phyloP scores from a whole-genome alignment of 2,888 invertebrate genomes.

The Macrophya annulata region DNA sequence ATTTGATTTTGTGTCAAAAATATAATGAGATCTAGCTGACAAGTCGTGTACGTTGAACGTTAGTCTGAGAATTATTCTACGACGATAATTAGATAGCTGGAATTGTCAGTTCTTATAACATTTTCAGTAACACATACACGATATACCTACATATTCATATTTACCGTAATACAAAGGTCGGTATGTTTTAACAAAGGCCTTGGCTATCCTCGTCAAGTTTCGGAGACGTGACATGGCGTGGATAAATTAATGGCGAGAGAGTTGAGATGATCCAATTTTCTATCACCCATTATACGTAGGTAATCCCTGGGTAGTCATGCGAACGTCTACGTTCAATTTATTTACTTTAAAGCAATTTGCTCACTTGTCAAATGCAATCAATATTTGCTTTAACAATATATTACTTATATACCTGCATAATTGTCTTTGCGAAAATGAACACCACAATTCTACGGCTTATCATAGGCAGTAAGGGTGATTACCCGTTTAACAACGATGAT shows the following conservation, averaged over 20 bases:
- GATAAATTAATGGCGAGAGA: conserved; percentile 44
- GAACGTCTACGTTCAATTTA: neutral
- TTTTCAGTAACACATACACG: conserved; percentile 3
- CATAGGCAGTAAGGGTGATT: too few relatives aligned
- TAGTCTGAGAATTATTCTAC: neutral
- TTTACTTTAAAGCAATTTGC: neutral
- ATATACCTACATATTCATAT: conserved; percentile 31
- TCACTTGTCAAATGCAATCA: conserved; percentile 11
- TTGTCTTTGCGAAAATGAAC: neutral
- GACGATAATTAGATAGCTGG: conserved; percentile 25
- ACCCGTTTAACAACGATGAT: neutral
- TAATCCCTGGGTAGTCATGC: neutral
- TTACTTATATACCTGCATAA: neutral
- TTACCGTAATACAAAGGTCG: conserved; percentile 16
- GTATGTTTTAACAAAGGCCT: conserved; percentile 26
- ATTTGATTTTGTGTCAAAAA: neutral
- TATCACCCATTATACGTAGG: neutral
- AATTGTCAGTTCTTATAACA: conserved; percentile 24
- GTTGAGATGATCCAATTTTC: conserved; percentile 8
- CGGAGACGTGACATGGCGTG: conserved; percentile 10
- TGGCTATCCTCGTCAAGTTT: conserved; percentile 35
- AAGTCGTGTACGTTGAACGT: neutral
- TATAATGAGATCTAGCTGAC: neutral
- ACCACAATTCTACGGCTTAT: neutral
- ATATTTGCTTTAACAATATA: neutral